Evolutionary conservation across 2,113 vertebrate species (phyloP), one percentile per base, ranked within the genome.

Genomic region (Apteryx mantelli): DNA sequence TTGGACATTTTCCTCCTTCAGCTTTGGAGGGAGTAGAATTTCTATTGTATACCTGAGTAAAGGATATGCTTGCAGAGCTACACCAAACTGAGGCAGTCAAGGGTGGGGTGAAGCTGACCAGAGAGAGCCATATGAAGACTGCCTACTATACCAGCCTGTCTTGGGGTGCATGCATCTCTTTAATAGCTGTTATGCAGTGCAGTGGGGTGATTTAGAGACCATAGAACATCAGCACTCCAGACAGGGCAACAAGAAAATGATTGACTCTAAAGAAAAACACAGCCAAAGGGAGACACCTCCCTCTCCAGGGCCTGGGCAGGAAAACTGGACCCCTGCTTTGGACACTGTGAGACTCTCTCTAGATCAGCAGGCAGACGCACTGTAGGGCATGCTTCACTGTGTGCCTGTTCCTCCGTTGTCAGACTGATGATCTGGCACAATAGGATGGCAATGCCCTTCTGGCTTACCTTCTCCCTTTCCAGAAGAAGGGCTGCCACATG

Each of bases 151-250:
- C 1, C 13, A 52, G 5, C 20, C 24, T 64, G 1, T 5, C 1
- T 40, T 12, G 19, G 2, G 0, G 0, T 0, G 1, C 30, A 25
- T 58, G 11, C 15, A 40, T 26, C 2, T 0, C 11, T 38, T 42
- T 30, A 53, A 22, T 1, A 30, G 19, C 0, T 68, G 30, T 3
- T 13, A 5, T 60, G 7, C 36, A 40, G 28, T 14, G 13, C 64
- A 48, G 7, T 1, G n/a, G 48, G 1, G n/a, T 61, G 20, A 81
- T 85, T 68, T 12, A 34, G 28, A 58, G 25, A 58, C 91, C 65
- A 7, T 0, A 75, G 50, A 28, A 30, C 53, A 9, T 16, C 42
- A 86, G 34, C 66, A 52, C 11, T 60, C 17, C 52, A 60, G 19
- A 16, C 10, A 71, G 26, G 32, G 1, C 56, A 60, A 75, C 61